Percentiles rank a stretch among this genome's conserved stretches.
Evolutionary conservation across 2,113 vertebrate species (phyloP).

Genomic region (Corythaixoides concolor): DNA sequence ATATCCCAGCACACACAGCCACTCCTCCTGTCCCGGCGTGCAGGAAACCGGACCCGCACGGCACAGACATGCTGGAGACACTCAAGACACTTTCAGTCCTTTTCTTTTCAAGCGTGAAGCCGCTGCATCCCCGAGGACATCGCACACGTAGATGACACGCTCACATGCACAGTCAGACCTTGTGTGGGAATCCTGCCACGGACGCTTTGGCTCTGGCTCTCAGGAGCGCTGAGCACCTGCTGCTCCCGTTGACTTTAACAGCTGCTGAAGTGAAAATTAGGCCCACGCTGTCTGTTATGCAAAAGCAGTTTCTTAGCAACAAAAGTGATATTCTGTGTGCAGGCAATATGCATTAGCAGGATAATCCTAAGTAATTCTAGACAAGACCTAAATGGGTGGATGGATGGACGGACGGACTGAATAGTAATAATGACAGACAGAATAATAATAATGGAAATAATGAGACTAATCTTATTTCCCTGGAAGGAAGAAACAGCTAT

Average conservation of each 20-base stretch:
- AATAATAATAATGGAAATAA: slow-evolving; percentile 23
- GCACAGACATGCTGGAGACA: fast-evolving
- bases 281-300: slow-evolving; percentile 13
- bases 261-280: not conserved
- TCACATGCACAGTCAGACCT: not conserved
- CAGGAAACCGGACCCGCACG: not conserved
- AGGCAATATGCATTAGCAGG: slow-evolving; percentile 8
- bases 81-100: not conserved
- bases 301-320: slow-evolving; percentile 67
- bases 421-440: not conserved
- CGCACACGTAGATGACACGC: fast-evolving
- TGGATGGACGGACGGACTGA: not conserved
- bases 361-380: slow-evolving; percentile 58
- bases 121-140: fast-evolving
- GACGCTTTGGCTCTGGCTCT: not conserved
- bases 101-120: not conserved
- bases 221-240: not conserved
- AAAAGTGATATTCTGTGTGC: not conserved
- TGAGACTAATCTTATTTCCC: not conserved
- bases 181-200: not conserved
- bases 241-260: not conserved
- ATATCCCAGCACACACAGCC: fast-evolving
- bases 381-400: not conserved
- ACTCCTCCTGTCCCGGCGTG: not conserved
- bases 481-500: not conserved